Base-by-base conservation (phyloP, 2,113 vertebrate genomes). In the Channa maculata region DNA sequence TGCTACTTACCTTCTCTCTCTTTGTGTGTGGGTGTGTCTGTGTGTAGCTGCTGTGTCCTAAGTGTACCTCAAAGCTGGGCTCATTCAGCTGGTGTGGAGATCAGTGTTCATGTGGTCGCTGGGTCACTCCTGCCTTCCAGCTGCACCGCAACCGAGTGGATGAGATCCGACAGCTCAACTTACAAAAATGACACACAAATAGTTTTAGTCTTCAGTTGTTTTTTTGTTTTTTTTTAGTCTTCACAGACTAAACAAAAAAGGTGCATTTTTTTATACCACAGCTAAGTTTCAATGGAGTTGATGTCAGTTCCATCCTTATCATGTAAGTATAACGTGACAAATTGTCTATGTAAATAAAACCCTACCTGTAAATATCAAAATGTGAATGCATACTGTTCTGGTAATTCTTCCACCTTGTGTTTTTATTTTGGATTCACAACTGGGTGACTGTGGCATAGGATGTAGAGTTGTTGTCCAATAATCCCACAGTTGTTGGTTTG, bases 41-140 rank as follows among this genome's bases (percentile, higher is more conserved):
- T 71, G 10, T 90, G 6, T 88, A 99, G 98, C 95, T 99, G 60
- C 92, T 98, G 83, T 99, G 97, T 86, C 98, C 98, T 6, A 98
- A 98, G 58, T 99, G 98, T 76, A 84, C 12, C 0, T 95, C 94
- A 0, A 99, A 98, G 83, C 89, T 99, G 90, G 97, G 98, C 60
- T 98, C 96, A 6, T 99, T 99, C 89, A 97, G 94, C 80, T 99
- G 98, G 98, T 94, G 87, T 8, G 97, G 97, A 0, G 96, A 96
- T 38, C 96, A 95, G 90, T 99, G 98, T 64, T 99, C 98, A 0
- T 99, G 98, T 1, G 97, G 97, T 11, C 92, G 94, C 41, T 99
- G 97, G 98, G 94, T 98, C 74, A 97, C 95, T 0, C 98, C 98
- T 0, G 96, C 98, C 65, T 98, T 99, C 90, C 97, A 99, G 92